Base-by-base conservation (phyloP, 2,888 invertebrate genomes). In the Pollenia amentaria region DNA sequence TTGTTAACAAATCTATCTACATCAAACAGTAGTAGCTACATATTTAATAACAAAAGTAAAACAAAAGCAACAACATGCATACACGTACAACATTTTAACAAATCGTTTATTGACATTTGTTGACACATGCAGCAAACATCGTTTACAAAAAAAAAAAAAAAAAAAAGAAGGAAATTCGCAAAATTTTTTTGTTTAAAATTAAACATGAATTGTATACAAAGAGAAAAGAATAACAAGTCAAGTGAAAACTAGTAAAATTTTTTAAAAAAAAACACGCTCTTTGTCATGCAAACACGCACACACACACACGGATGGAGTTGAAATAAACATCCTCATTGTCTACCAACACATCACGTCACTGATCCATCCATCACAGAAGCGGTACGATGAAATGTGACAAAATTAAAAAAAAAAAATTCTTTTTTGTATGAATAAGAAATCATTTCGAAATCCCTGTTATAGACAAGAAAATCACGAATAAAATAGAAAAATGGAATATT, bases 61-160 rank as follows among this genome's bases (percentile, higher is more conserved):
- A 48, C 21, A 76, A 78, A 3, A 44, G 57, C 69, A 64, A 21
- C 60, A 62, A 64, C 51, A 72, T 53, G 7, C 29, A 44, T 40
- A 69, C 78, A 87, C 80, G 80, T 87, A 84, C 64, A 88, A 80
- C 82, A 88, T 81, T 84, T 88, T 87, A 83, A 88, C 80, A 88
- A 88, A 88, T 88, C 84, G 78, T 81, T 87, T 88, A 87, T 84
- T 87, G 89, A 87, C 88, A 88, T 84, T 87, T 88, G 89, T 83
- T 88, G 88, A 88, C 88, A 87, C 65, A 83, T 87, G 76, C 76
- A 83, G 75, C 84, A 84, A 87, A 87, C 73, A 88, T 29, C 48
- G 21, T 73, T 67, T 81, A 29, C 14, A 69, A 75, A 85, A 16
- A 60, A 70, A 55, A 57, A 29, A 40, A 18, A 10, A 48, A 48